Evolutionary conservation across 1,140 invertebrate species (phyloP), one percentile per base, ranked within the genome.

Genomic region (Vanessa tameamea): DNA sequence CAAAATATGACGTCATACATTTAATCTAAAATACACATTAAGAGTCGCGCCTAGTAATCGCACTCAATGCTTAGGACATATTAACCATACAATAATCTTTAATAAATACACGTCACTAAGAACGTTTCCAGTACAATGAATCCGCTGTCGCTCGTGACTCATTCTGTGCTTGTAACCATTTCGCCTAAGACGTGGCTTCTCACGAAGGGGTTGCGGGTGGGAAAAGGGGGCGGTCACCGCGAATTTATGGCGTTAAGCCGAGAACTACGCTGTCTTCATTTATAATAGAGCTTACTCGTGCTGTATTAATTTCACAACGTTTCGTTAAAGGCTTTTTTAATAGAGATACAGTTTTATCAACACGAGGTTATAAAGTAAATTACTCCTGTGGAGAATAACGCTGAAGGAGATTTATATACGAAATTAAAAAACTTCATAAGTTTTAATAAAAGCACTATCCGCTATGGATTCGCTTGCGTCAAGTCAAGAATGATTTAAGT

Each of bases 171-270:
- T 71, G 26, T 66, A 61, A 67, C 48, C 64, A 61, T 55, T 67
- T 68, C 69, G 48, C 69, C 66, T 69, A 71, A 63, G 20, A 72
- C 64, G 72, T 31, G 63, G 14, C 63, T 55, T 47, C 61, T 66
- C 20, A 16, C 43, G 37, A 43, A 23, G 53, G 63, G 67, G 69
- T 31, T 11, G 11, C 31, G 48, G 50, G 50, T 11, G 16, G 48
- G 72, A 43, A 61, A 16, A 26, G 48, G 15, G 65, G 57, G 53
- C 57, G 64, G 72, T 65, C 73, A 75, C 59, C 67, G 50, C 63
- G 59, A 67, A 75, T 75, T 75, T 69, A 75, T 75, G 66, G 73
- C 67, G 53, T 61, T 69, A 75, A 69, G 59, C 66, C 73, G 66
- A 66, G 65, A 69, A 69, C 72, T 64, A 63, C 64, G 51, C 67